Evolutionary conservation across 2,888 invertebrate species (phyloP), one percentile per base, ranked within the genome.

Genomic region (Cryptus viduatorius): DNA sequence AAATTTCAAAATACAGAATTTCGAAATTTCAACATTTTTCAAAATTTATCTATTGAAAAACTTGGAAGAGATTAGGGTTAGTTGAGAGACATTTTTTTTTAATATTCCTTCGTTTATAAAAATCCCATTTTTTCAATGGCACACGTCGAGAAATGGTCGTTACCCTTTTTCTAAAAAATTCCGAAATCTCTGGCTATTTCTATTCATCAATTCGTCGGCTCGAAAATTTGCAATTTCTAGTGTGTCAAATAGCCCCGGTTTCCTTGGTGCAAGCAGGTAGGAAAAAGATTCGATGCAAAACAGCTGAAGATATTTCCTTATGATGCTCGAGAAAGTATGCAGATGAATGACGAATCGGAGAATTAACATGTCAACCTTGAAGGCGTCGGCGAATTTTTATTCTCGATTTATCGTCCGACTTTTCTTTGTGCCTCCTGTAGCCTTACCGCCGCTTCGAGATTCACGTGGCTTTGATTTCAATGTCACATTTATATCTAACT

Each of bases 401-500:
- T 56, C 46, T 29, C 67, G 42, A 61, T 56, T 72, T 29, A 19
- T 42, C 65, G 61, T 71, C 67, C 72, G 72, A 77, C 67, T 72
- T 83, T 83, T 50, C 76, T 72, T 80, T 79, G 79, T 83, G 68
- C 19, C 19, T 7, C 14, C 46, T n/a, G 16, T 24, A 50, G 37
- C 53, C 61, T 69, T 61, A 42, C 46, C 46, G 67, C 46, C 12
- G 75, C 37, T 50, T 37, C n/a, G 46, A 24, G n/a, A 50, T 44
- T 12, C 68, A 56, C 50, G 72, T 75, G 83, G 75, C 76, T 77
- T 68, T 71, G 61, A 77, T 84, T 77, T 37, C 72, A 31, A 69
- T 61, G 72, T 68, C 59, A 73, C 77, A 67, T 68, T 75, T 83
- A 48, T 76, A 50, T 31, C 72, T 61, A 29, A 46, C 72, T 8